Conservation (phyloP, 2,113 vertebrate species). For the Cettia cetti region DNA sequence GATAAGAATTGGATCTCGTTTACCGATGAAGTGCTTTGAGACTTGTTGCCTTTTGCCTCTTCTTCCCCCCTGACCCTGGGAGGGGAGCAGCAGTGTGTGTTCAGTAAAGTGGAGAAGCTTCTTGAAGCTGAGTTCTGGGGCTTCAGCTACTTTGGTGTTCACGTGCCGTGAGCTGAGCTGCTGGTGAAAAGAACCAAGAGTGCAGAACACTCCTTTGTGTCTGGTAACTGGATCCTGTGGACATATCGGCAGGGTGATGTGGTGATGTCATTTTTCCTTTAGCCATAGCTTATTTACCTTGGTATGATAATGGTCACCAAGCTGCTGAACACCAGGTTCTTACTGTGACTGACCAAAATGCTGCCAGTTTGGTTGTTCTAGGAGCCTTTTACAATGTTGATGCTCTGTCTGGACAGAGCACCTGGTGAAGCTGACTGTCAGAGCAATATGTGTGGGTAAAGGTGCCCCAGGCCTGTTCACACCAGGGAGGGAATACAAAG, state of each 20-base stretch:
- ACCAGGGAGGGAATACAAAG: not conserved
- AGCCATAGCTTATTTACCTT: not conserved
- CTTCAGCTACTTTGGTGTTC: not conserved
- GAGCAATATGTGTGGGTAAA: not conserved
- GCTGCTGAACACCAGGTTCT: conserved; percentile 13
- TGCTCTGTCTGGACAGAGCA: conserved; percentile 44
- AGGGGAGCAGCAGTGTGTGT: not conserved
- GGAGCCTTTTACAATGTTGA: not conserved
- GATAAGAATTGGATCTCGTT: conserved; percentile 40
- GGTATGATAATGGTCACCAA: not conserved
- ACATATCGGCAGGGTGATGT: not conserved
- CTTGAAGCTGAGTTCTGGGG: not conserved
- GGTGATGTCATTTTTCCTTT: not conserved
- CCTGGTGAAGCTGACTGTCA: not conserved
- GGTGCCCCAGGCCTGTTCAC: not conserved
- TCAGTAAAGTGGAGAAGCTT: not conserved
- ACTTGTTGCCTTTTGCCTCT: conserved; percentile 45
- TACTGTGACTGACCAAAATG: conserved; percentile 45
- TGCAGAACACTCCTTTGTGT: conserved; percentile 23
- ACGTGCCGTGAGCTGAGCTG: not conserved
- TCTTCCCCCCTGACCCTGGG: not conserved
- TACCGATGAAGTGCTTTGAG: conserved; percentile 57
- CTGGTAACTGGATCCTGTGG: conserved; percentile 28
- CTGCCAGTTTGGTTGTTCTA: not conserved
- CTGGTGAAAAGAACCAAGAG: not conserved